A percentile compares a stretch with the other conserved stretches of the same genome.
phyloP scores from a whole-genome alignment of 2,797 vertebrate genomes.

The Chaetophractus vellerosus region DNA sequence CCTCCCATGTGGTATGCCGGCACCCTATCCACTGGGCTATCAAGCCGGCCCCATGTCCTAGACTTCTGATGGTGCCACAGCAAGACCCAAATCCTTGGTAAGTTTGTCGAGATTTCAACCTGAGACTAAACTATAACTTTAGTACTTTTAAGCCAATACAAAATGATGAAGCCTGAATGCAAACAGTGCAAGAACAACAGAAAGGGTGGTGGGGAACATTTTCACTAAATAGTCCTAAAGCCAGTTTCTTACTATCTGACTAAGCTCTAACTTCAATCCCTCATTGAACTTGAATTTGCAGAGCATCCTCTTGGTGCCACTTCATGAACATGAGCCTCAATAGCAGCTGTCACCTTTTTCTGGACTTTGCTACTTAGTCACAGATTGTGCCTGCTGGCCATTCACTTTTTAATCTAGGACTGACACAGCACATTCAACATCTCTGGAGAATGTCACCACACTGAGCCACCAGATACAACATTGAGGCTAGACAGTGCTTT shows the following conservation, averaged over 20 bases:
- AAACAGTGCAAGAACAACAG: neutral
- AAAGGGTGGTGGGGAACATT: neutral
- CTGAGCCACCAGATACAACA: neutral
- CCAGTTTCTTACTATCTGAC: neutral
- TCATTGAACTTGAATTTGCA: neutral
- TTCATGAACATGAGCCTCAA: neutral
- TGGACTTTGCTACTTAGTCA: neutral
- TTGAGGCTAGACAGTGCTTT: too few species aligned
- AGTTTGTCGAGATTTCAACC: neutral
- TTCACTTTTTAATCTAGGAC: neutral
- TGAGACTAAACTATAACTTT: neutral
- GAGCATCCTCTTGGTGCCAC: neutral
- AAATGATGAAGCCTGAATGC: conserved; percentile 2
- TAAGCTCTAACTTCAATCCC: neutral
- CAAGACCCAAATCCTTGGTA: neutral
- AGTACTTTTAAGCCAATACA: neutral
- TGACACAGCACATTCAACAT: neutral
- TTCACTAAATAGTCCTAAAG: neutral
- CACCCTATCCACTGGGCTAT: too few species aligned
- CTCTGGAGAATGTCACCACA: neutral
- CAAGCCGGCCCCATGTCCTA: too few species aligned
- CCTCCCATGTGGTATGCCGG: too few species aligned
- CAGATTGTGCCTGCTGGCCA: neutral
- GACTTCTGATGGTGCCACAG: neutral
- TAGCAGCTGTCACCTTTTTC: neutral